phyloP scores from a whole-genome alignment of 2,888 invertebrate genomes.

The Rhagonycha lutea region DNA sequence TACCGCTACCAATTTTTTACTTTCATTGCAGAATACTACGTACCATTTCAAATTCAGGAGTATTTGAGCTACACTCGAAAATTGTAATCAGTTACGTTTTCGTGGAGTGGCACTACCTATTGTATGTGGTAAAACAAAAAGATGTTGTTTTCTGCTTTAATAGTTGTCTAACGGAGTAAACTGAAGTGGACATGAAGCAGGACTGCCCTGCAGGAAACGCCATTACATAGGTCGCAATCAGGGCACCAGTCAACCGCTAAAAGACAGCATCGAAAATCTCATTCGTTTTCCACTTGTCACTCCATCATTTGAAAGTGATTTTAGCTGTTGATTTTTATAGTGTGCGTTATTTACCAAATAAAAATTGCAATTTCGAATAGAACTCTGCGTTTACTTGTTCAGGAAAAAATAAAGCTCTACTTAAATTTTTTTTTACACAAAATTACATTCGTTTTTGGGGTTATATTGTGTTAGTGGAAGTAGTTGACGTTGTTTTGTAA shows the following conservation, averaged over 20 bases:
- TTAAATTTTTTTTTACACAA: background rate
- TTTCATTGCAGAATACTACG: background rate
- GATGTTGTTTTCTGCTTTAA: constrained; percentile 27
- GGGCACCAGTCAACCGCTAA: constrained; percentile 37
- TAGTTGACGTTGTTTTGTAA: constrained; percentile 67
- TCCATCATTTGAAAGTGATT: constrained; percentile 32
- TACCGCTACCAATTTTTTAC: background rate
- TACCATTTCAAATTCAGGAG: no score
- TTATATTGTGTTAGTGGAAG: background rate
- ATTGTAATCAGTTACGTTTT: background rate
- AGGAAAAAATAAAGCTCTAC: background rate
- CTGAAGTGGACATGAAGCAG: constrained; percentile 36
- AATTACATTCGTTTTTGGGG: background rate
- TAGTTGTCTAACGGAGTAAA: constrained; percentile 34
- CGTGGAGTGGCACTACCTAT: background rate
- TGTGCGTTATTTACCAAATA: constrained; percentile 8
- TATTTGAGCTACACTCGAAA: background rate
- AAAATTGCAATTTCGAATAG: constrained; percentile 9
- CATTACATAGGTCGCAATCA: constrained; percentile 41
- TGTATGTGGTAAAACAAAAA: constrained; percentile 20
- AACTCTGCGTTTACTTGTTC: background rate
- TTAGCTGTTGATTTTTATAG: constrained; percentile 29
- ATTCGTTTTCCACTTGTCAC: constrained; percentile 42
- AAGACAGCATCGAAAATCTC: constrained; percentile 40
- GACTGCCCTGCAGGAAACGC: constrained; percentile 32